Conservation (phyloP, 2,888 invertebrate genomes). For the Tolmerus cingulatus region DNA sequence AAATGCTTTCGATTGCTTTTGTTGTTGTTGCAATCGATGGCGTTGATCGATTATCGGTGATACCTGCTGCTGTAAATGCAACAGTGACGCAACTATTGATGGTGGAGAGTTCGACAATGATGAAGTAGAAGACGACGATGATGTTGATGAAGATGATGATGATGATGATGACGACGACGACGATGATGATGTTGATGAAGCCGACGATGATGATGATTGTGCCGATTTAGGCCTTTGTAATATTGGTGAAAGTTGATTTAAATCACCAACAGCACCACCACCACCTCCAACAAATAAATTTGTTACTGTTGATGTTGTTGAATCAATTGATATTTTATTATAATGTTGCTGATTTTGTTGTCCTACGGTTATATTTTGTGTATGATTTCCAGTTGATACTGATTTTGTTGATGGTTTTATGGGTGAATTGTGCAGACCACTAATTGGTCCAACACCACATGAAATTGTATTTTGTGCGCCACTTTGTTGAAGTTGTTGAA, state of each 20-base stretch:
- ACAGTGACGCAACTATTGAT: conserved; percentile 26
- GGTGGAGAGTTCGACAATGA: conserved; percentile 26
- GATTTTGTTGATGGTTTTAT: conserved; percentile 6
- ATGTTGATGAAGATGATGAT: not conserved
- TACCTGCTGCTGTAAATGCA: conserved; percentile 21
- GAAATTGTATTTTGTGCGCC: conserved; percentile 15
- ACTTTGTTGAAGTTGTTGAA: conserved; percentile 17
- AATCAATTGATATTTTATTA: not conserved
- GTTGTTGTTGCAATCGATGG: conserved; percentile 7
- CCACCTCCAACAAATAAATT: not conserved
- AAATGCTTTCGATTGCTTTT: not conserved
- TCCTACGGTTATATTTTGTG: not conserved
- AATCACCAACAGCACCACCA: conserved; percentile 1
- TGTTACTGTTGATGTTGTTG: not conserved
- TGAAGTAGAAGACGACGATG: conserved; percentile 20
- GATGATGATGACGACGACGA: not conserved
- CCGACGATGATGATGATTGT: conserved; percentile 6
- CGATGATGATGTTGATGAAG: conserved; percentile 13
- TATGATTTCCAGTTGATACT: not conserved
- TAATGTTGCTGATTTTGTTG: not conserved
- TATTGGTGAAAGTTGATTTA: conserved; percentile 29
- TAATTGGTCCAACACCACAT: conserved; percentile 31
- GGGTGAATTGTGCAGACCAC: conserved; percentile 39
- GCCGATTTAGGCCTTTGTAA: conserved; percentile 33
- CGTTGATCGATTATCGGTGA: not conserved